Conservation (phyloP, 1,140 invertebrate species). For the Euwallacea fornicatus region DNA sequence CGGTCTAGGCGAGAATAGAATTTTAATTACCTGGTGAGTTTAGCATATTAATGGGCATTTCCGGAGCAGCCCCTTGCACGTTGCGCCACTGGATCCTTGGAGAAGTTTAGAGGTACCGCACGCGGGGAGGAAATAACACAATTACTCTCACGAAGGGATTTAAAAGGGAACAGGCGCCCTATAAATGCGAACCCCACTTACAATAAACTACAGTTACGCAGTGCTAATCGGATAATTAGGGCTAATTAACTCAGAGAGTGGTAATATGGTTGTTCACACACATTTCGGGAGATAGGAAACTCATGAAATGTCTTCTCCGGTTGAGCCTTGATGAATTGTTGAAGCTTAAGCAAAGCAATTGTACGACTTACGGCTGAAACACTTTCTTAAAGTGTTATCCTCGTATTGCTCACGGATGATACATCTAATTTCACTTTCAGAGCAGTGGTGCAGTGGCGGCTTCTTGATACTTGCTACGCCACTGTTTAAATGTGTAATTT, state of each 20-base stretch:
- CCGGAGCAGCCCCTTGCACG: not conserved
- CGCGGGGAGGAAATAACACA: conserved; percentile 20
- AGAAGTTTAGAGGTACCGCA: conserved; percentile 1
- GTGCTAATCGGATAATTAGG: conserved; percentile 29
- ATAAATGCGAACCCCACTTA: conserved; percentile 9
- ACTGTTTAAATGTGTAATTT: not conserved
- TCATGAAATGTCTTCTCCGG: no score
- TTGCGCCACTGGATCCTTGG: not conserved
- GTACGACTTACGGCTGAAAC: no score
- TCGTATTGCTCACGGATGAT: no score
- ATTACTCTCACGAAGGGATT: conserved; percentile 16
- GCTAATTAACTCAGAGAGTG: conserved; percentile 26
- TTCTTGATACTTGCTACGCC: not conserved
- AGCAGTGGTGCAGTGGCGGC: no score
- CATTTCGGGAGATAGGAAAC: no score
- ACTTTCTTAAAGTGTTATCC: no score
- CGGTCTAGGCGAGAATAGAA: conserved; percentile 7
- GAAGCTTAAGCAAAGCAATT: no score
- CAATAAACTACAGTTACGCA: conserved; percentile 24
- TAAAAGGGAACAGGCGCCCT: conserved; percentile 12
- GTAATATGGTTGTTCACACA: not conserved
- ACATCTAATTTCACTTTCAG: no score
- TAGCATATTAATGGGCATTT: no score
- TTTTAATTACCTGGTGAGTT: not conserved
- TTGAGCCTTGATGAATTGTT: no score